A percentile compares a stretch with the other conserved stretches of the same genome.
Conservation (phyloP, 1,140 invertebrate species). For the Drosophila mayri region DNA sequence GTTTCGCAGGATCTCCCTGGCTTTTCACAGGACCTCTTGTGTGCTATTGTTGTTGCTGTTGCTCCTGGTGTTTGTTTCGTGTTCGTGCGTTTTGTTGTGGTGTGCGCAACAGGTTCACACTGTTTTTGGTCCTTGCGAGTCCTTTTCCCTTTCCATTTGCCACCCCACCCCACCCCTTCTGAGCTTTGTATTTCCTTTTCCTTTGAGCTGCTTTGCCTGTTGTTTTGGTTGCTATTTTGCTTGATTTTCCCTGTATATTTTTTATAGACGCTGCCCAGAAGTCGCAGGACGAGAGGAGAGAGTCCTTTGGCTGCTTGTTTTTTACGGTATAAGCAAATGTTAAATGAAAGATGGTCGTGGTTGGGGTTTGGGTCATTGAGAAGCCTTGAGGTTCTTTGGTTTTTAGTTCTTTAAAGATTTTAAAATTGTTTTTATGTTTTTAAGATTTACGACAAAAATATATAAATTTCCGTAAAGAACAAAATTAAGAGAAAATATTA, state of each 20-base stretch:
- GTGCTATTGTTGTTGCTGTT: constrained; percentile 16
- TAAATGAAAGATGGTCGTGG: background rate
- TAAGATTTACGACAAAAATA: background rate
- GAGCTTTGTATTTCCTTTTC: constrained; percentile 31
- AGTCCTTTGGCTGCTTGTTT: constrained; percentile 27
- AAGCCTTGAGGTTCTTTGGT: background rate
- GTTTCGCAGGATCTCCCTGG: constrained; percentile 17
- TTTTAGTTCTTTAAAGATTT: background rate
- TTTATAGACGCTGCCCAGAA: constrained; percentile 16
- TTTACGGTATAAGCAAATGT: constrained; percentile 68
- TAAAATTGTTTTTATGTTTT: no score
- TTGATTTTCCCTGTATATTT: constrained; percentile 26
- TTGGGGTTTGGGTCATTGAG: no score
- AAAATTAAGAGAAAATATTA: background rate
- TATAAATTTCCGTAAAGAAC: background rate
- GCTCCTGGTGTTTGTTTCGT: constrained; percentile 53
- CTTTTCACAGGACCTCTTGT: constrained; percentile 21
- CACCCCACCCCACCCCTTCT: background rate
- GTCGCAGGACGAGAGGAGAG: background rate
- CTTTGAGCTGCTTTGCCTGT: constrained; percentile 51
- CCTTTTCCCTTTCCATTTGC: background rate
- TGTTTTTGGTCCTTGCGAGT: constrained; percentile 10
- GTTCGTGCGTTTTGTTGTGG: constrained; percentile 53
- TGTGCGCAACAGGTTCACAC: constrained; percentile 73
- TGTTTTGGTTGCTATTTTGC: constrained; percentile 53